Base-by-base conservation (phyloP, 2,888 invertebrate genomes). In the Mesoligia furuncula region DNA sequence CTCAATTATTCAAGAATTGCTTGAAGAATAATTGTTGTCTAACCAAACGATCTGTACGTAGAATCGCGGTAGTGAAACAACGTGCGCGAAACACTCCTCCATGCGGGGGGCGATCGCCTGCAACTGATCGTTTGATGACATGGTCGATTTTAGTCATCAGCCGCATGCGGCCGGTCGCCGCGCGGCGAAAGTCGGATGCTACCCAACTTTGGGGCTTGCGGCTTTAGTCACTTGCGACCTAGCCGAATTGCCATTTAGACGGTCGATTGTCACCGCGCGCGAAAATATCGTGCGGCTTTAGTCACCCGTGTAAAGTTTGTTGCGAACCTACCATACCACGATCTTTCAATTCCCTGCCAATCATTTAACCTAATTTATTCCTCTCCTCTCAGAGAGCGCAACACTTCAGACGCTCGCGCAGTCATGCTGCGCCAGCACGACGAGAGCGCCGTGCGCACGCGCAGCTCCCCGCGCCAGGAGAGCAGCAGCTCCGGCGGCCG, bases 371-470 rank as follows among this genome's bases (percentile, higher is more conserved):
- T n/a, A 27, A n/a, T 9, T 6, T 36, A 36, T 36, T 24, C 0
- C 0, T 20, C 1, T 36, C 42, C 27, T 1, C 17, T 24, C 86
- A 97, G 97, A 87, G 97, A 97, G 81, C 95, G 96, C 67, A 96
- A 96, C 89, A 96, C 97, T 9, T 96, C 97, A 13, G 96, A 94
- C 85, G 95, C 95, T 31, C 93, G 95, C 80, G 95, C 95, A 13
- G 95, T 94, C 0, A 92, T 94, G 39, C 92, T 96, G 6, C 90
- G 96, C 2, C 95, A 95, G 68, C 94, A 94, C 83, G 95, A 95
- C 87, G 97, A 97, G 66, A 97, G 97, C 20, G 97, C 97, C 24
- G 97, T 97, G 86, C 97, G 97, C 86, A 97, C 92, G 95, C 91
- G 94, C 64, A 87, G 88, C 79, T 89, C 93, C 79, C 89, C 93